A percentile compares a stretch with the other conserved stretches of the same genome.
Conservation (phyloP, 1,140 invertebrate genomes). For the Orussus abietinus region DNA sequence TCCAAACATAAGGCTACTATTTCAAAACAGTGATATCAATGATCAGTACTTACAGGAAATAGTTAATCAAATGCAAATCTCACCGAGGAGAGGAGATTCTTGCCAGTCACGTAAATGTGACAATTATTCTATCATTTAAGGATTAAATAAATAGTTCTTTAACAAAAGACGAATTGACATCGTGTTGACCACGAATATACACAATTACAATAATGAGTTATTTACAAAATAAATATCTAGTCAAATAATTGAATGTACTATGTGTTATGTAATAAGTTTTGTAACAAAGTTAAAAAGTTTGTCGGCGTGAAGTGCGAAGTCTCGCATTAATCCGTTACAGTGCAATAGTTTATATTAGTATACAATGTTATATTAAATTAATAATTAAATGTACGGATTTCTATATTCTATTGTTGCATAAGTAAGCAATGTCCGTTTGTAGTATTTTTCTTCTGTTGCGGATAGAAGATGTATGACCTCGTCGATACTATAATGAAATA, state of each 20-base stretch:
- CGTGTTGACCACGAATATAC: constrained; percentile 1
- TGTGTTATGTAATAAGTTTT: no score
- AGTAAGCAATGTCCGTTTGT: constrained; percentile 11
- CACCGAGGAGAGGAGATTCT: neutral
- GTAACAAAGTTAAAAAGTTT: no score
- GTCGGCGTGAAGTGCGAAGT: neutral
- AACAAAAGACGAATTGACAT: constrained; percentile 7
- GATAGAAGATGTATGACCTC: no score
- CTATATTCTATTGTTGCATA: no score
- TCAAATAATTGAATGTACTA: constrained; percentile 12
- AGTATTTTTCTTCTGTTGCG: constrained; percentile 1
- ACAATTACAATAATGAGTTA: neutral
- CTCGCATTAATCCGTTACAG: no score
- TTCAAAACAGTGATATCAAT: neutral
- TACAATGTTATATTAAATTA: constrained; percentile 21
- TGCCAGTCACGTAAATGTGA: neutral
- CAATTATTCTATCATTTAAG: neutral
- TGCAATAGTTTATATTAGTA: no score
- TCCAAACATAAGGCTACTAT: neutral
- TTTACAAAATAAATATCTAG: constrained; percentile 15
- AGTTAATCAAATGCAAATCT: neutral
- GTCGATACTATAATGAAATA: no score
- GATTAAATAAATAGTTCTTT: constrained; percentile 10
- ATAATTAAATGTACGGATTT: no score
- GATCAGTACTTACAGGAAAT: neutral